Percentiles rank a stretch among this genome's conserved stretches.
Evolutionary conservation across 2,797 vertebrate genomes (phyloP).

Genomic region (Discoglossus pictus): DNA sequence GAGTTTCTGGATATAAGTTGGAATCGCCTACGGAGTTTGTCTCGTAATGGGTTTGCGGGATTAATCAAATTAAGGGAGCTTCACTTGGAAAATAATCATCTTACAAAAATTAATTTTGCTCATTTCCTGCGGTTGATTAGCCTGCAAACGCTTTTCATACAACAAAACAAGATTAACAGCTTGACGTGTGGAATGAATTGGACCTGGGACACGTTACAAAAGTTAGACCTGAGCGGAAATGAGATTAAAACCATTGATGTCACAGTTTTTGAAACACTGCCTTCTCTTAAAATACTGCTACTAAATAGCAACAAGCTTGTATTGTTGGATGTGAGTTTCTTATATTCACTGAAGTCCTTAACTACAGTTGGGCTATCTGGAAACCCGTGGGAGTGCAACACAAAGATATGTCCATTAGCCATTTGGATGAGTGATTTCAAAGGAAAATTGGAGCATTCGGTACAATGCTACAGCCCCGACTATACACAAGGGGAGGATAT

Average conservation of each 20-base stretch:
- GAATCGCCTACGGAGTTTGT: slow-evolving; percentile 95
- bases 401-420: slow-evolving; percentile 92
- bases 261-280: slow-evolving; percentile 94
- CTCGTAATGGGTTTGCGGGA: slow-evolving; percentile 96
- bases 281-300: slow-evolving; percentile 92
- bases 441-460: slow-evolving; percentile 96
- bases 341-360: slow-evolving; percentile 87
- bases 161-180: slow-evolving; percentile 99
- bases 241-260: slow-evolving; percentile 89
- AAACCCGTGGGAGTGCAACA: slow-evolving; percentile 98
- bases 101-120: slow-evolving; percentile 98
- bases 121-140: slow-evolving; percentile 95
- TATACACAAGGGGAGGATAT: slow-evolving; percentile 98
- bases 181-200: slow-evolving; percentile 96
- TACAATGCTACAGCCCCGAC: slow-evolving; percentile 93
- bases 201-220: slow-evolving; percentile 96
- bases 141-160: slow-evolving; percentile 94
- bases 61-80: slow-evolving; percentile 97
- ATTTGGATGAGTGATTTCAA: slow-evolving; percentile 94
- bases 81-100: slow-evolving; percentile 98
- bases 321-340: slow-evolving; percentile 85
- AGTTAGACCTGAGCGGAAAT: slow-evolving; percentile 94
- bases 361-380: slow-evolving; percentile 89
- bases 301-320: slow-evolving; percentile 98
- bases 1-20: slow-evolving; percentile 96